A percentile compares a stretch with the other conserved stretches of the same genome.
phyloP scores from a whole-genome alignment of 2,113 vertebrate species.

The Etia nguti region DNA sequence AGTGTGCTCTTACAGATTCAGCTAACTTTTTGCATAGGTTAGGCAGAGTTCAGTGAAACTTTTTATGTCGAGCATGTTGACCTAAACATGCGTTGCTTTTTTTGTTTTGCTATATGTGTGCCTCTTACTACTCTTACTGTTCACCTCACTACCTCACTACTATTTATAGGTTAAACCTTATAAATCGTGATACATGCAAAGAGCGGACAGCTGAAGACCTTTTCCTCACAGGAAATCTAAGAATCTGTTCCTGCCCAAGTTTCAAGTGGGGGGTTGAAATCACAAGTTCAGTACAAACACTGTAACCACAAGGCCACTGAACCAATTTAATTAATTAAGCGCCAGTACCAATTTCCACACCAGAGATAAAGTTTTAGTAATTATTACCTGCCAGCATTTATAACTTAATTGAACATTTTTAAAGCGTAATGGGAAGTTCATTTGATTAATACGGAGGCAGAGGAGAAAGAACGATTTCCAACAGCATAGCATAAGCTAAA shows the following conservation, averaged over 20 bases:
- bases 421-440: slow-evolving; percentile 9
- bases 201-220: slow-evolving; percentile 20
- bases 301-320: slow-evolving; percentile 9
- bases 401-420: slow-evolving; percentile 27
- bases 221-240: not conserved
- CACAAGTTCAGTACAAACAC: slow-evolving; percentile 20
- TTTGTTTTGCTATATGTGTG: not conserved
- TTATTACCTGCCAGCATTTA: slow-evolving; percentile 43
- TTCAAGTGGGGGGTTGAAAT: not conserved
- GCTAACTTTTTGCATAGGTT: not conserved
- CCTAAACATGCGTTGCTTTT: not conserved
- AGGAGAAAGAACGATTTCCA: not conserved
- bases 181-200: slow-evolving; percentile 23
- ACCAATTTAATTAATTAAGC: slow-evolving; percentile 37
- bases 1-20: not conserved
- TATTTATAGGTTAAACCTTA: not conserved
- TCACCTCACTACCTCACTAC: not conserved
- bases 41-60: not conserved
- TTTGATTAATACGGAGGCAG: slow-evolving; percentile 25
- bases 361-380: slow-evolving; percentile 18
- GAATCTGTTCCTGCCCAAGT: not conserved
- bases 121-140: not conserved
- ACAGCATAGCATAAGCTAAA: slow-evolving; percentile 12
- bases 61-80: not conserved
- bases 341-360: slow-evolving; percentile 36